phyloP scores from a whole-genome alignment of 92 coral and sea anemone genomes.

The Bergia puertoricense region DNA sequence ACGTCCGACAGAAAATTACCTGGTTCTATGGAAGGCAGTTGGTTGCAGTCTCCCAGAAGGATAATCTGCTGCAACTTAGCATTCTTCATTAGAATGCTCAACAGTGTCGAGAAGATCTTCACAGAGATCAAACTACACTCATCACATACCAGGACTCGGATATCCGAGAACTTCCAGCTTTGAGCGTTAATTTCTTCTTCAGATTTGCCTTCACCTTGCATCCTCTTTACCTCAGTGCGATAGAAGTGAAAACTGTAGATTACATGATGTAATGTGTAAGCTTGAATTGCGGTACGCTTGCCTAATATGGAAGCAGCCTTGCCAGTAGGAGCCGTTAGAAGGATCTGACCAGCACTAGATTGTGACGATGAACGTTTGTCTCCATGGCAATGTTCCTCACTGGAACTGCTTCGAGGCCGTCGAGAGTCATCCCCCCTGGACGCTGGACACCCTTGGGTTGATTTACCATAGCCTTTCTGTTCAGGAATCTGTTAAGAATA shows the following conservation, averaged over 20 bases:
- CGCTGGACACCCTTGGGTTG: neutral
- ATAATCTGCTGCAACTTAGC: slow-evolving; percentile 47
- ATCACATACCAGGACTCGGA: slow-evolving; percentile 55
- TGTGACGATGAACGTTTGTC: neutral
- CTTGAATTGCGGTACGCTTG: slow-evolving; percentile 43
- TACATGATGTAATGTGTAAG: slow-evolving; percentile 57
- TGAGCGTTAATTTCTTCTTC: neutral
- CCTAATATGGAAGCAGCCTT: slow-evolving; percentile 62
- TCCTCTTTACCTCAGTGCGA: neutral
- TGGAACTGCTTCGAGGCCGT: neutral
- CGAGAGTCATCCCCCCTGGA: neutral
- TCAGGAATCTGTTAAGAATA: neutral
- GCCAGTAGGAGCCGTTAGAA: slow-evolving; percentile 69
- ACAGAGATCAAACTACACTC: slow-evolving; percentile 59
- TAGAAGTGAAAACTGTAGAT: slow-evolving; percentile 46
- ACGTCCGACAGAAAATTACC: slow-evolving; percentile 57
- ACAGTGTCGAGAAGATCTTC: slow-evolving; percentile 47
- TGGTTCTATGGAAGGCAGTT: slow-evolving; percentile 66
- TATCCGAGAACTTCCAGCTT: slow-evolving; percentile 48
- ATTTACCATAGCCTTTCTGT: neutral
- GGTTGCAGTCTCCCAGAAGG: slow-evolving; percentile 52
- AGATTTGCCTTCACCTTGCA: neutral
- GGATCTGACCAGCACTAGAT: slow-evolving; percentile 31
- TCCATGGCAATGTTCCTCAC: neutral
- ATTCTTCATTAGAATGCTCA: slow-evolving; percentile 12